These are phyloP conservation scores for Anas platyrhynchos DNA, from an alignment of 2,113 vertebrate species.

Conservation along the genomic window DNA sequence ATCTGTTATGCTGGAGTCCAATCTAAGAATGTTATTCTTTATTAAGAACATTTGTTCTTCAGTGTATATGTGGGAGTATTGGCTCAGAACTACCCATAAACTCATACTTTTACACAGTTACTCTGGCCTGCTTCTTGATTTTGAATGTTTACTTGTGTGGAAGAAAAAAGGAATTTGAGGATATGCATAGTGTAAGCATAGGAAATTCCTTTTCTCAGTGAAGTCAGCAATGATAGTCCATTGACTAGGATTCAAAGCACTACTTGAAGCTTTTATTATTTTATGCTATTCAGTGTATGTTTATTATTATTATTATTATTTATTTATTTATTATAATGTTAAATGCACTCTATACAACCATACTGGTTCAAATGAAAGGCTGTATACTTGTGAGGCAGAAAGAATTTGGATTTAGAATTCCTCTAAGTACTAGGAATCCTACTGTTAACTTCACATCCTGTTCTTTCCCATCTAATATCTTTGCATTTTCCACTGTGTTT, in stretches of 20 bases:
- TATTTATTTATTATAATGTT: not conserved
- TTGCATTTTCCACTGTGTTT: not conserved
- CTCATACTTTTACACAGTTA: not conserved
- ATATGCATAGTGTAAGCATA: not conserved
- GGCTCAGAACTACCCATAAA: not conserved
- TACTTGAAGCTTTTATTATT: not conserved
- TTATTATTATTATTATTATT: not conserved
- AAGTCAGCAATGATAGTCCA: not conserved
- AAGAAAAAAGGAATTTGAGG: not conserved
- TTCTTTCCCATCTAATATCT: not conserved
- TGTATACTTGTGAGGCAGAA: not conserved
- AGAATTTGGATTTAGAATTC: not conserved
- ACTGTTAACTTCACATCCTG: not conserved
- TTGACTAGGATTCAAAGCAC: not conserved
- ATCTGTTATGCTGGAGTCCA: not conserved
- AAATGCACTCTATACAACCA: rapidly evolving
- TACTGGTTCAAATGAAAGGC: not conserved
- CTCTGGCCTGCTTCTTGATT: not conserved
- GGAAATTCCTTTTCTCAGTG: not conserved
- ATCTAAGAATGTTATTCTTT: not conserved
- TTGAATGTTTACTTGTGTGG: not conserved
- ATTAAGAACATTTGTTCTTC: not conserved
- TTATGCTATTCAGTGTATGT: not conserved
- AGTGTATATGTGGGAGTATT: not conserved
- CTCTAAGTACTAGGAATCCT: not conserved